Percentiles rank a stretch among this genome's conserved stretches.
These are phyloP conservation scores for Rutpela maculata DNA, from an alignment of 2,888 invertebrate genomes.

Conservation along the genomic window DNA sequence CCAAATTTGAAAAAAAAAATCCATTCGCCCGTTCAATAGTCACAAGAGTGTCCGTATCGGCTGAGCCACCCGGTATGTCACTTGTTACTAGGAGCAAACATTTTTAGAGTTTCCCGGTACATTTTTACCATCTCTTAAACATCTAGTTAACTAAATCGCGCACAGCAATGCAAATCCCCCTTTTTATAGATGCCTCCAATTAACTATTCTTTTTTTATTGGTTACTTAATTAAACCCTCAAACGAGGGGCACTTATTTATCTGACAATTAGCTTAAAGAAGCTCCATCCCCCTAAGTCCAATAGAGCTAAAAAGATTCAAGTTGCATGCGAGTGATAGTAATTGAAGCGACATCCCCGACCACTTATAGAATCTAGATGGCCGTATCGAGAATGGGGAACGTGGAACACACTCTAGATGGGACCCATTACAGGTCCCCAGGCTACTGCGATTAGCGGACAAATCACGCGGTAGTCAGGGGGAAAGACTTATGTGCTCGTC, in stretches of 20 bases:
- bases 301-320: constrained; percentile 64
- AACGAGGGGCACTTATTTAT: constrained; percentile 60
- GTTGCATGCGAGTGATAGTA: constrained; percentile 60
- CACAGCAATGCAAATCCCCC: constrained; percentile 50
- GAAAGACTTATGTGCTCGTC: constrained; percentile 73
- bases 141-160: constrained; percentile 25
- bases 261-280: constrained; percentile 64
- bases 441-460: constrained; percentile 72
- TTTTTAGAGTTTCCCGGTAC: neutral
- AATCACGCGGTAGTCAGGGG: constrained; percentile 70
- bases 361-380: constrained; percentile 66
- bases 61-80: too few species aligned
- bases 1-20: too few species aligned
- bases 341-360: constrained; percentile 62
- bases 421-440: constrained; percentile 70
- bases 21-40: too few species aligned
- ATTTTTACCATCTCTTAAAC: neutral
- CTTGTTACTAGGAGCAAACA: too few species aligned
- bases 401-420: constrained; percentile 60
- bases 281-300: constrained; percentile 64
- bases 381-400: constrained; percentile 23
- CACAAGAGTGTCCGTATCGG: too few species aligned
- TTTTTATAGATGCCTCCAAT: constrained; percentile 31
- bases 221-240: constrained; percentile 54
- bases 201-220: constrained; percentile 52